Evolutionary conservation across 2,113 vertebrate genomes (phyloP).

Genomic region (Bujurquina vittata): DNA sequence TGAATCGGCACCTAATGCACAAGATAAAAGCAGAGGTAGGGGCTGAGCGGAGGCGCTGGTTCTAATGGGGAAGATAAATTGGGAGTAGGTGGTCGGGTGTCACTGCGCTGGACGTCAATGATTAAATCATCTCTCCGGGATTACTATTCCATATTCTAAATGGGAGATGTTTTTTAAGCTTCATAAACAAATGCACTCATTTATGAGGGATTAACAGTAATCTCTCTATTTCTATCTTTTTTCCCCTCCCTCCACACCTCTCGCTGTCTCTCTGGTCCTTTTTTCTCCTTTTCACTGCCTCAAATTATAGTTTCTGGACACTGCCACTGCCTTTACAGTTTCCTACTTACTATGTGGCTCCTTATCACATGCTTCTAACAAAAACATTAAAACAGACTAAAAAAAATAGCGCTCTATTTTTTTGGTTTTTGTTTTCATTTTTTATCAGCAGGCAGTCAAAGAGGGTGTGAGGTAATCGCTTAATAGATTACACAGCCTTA

Average conservation of each 20-base stretch:
- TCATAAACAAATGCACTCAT: conserved; percentile 86
- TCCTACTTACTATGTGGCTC: neutral
- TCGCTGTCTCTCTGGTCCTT: conserved; percentile 4
- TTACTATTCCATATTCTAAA: conserved; percentile 87
- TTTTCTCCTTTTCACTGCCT: conserved; percentile 24
- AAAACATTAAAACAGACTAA: neutral
- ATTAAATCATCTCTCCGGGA: conserved; percentile 81
- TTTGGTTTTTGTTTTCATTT: neutral
- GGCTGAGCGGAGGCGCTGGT: conserved; percentile 41
- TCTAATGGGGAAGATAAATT: conserved; percentile 65
- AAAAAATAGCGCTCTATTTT: neutral
- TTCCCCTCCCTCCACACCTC: conserved; percentile 34
- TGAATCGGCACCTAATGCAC: conserved; percentile 53
- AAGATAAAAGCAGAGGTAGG: neutral
- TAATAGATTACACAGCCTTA: conserved; percentile 25
- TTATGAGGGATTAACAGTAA: conserved; percentile 83
- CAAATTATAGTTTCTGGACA: conserved; percentile 12
- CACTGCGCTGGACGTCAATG: conserved; percentile 64
- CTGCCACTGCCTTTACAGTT: conserved; percentile 24
- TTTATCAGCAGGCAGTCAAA: conserved; percentile 30
- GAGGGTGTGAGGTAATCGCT: conserved; percentile 30
- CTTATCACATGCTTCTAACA: conserved; percentile 1
- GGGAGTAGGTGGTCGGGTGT: conserved; percentile 49
- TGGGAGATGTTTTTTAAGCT: conserved; percentile 81
- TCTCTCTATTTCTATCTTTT: conserved; percentile 79